Evolutionary conservation across 2,888 invertebrate species (phyloP), one percentile per base, ranked within the genome.

Genomic region (Lucinisca nassula): DNA sequence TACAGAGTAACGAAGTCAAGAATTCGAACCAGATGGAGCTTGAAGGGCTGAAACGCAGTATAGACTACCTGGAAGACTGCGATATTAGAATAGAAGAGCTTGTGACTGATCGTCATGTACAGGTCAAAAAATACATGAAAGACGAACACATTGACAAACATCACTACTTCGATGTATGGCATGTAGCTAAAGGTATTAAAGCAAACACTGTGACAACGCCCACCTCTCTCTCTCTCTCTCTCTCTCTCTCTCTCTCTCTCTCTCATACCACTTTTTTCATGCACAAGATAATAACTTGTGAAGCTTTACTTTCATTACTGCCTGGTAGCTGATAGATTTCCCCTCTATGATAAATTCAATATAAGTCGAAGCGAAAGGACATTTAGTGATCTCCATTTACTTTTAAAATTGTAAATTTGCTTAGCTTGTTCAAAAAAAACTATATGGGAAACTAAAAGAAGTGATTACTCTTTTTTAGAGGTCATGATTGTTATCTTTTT

Each of bases 161-260:
- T n/a, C 84, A 80, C 37, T 49, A 58, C 12, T 84, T 80, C 67
- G 84, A 85, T 78, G 79, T 83, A n/a, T 83, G 82, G 79, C 86
- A 86, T 79, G 51, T 82, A 38, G 55, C 75, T 45, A 86, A 79
- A 86, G 83, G 82, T 86, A 38, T 45, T n/a, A n/a, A n/a, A n/a
- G n/a, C n/a, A n/a, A n/a, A n/a, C n/a, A n/a, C n/a, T n/a, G n/a
- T n/a, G n/a, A n/a, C n/a, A n/a, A n/a, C n/a, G n/a, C n/a, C n/a
- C n/a, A n/a, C n/a, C n/a, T n/a, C n/a, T n/a, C n/a, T n/a, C n/a
- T n/a, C 40, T 6, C 40, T 40, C 14, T 6, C 8, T 40, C 14
- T 40, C 14, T 40, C 40, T 10, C 14, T 40, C 6, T 14, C 40
- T 40, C 6, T 40, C 6, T 40, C 14, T 40, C 40, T 14, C 14